phyloP scores from a whole-genome alignment of 2,113 vertebrate species.

The Numida meleagris region DNA sequence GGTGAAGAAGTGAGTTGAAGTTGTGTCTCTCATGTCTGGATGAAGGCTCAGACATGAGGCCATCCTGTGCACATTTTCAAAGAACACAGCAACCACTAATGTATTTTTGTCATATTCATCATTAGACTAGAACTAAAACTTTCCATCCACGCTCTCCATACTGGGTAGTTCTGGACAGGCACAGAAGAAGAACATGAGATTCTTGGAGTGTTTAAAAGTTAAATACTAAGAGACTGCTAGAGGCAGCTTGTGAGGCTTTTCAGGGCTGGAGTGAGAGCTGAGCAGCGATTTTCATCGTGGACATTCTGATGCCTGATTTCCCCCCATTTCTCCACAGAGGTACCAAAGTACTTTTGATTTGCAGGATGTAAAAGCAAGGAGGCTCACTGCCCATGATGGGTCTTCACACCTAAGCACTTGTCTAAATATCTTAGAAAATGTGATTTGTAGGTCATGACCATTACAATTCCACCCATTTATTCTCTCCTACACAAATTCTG shows the following conservation, averaged over 20 bases:
- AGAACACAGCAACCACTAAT: background rate
- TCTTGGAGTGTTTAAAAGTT: background rate
- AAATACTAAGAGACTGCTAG: background rate
- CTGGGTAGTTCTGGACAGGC: background rate
- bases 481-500: background rate
- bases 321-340: background rate
- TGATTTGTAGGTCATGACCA: background rate
- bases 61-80: background rate
- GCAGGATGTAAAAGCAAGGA: background rate
- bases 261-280: background rate
- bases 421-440: conserved; percentile 8
- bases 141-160: background rate
- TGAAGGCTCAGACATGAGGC: background rate
- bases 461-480: background rate
- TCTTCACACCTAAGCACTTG: background rate
- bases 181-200: background rate
- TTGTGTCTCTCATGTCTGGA: background rate
- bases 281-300: background rate
- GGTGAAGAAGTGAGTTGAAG: background rate
- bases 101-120: background rate
- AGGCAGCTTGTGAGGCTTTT: background rate
- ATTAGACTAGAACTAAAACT: background rate
- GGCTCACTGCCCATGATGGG: background rate
- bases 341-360: background rate
- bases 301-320: conserved; percentile 12